Percentiles rank a stretch among this genome's conserved stretches.
Conservation (phyloP, 2,797 vertebrate genomes). For the Emydoidea blandingii region DNA sequence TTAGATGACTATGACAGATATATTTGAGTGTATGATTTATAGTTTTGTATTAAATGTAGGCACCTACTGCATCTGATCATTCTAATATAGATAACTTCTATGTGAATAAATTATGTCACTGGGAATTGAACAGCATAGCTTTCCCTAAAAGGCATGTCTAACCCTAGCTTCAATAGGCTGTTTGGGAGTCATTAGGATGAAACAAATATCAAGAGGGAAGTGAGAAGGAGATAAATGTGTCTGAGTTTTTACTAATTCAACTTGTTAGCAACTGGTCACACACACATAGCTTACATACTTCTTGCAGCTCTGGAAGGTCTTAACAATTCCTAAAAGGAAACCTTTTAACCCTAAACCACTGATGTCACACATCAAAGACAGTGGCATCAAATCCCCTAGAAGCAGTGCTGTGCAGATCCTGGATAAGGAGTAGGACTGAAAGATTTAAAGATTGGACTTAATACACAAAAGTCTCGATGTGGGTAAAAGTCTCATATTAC, state of each 20-base stretch:
- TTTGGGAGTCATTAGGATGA: conserved; percentile 53
- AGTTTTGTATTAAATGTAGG: not conserved
- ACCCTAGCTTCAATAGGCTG: not conserved
- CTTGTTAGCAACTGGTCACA: not conserved
- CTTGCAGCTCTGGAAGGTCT: not conserved
- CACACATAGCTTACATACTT: not conserved
- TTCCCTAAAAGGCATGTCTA: conserved; percentile 19
- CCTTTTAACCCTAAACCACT: not conserved
- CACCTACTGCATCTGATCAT: not conserved
- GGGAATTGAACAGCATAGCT: not conserved
- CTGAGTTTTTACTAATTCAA: not conserved
- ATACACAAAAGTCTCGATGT: not conserved
- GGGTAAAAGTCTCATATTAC: not conserved
- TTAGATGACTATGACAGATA: not conserved
- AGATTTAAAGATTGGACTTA: not conserved
- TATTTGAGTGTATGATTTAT: not conserved
- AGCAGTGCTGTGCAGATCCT: not conserved
- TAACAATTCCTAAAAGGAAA: not conserved
- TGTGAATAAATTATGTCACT: not conserved
- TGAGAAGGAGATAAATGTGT: conserved; percentile 20
- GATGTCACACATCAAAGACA: not conserved
- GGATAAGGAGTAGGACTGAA: not conserved
- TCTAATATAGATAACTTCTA: not conserved
- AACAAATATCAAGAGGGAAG: not conserved
- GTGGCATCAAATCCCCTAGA: not conserved